Base-by-base conservation (phyloP, 2,797 vertebrate species). In the Urosaurus nigricauda region DNA sequence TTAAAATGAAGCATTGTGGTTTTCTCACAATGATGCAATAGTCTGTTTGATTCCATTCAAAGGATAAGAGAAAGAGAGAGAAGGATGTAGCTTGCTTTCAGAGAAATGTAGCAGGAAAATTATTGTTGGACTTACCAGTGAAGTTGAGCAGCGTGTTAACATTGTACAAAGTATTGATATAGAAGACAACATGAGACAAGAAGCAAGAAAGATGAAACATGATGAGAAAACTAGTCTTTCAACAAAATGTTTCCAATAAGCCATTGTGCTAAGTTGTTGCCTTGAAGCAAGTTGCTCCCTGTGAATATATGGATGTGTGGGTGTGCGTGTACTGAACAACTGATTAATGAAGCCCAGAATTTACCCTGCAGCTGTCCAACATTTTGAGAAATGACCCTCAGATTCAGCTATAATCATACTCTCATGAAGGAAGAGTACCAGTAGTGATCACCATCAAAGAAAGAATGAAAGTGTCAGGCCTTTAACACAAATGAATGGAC, bases 311-410 rank as follows among this genome's bases (percentile, higher is more conserved):
- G 0, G 0, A 37, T 86, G 51, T 40, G 60, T 51, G 40, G 19
- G 90, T 79, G 89, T 84, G 11, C 79, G 43, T 87, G 40, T 87
- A 92, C 37, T 40, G 87, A 91, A 58, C 14, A 19, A 53, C 37
- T 51, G 79, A 35, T 58, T 89, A 51, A 88, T 88, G 53, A 89
- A 51, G 17, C 2, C 75, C 84, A 19, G 51, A 47, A 83, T 87
- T 35, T 56, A 80, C 37, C 2, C 37, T 58, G 79, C 3, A 21
- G 47, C 11, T 0, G 65, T 17, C 83, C 32, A 90, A 63, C 7
- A 87, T 89, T 63, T 53, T 35, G 43, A 88, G 68, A 16, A 91
- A 85, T 40, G 84, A 77, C 78, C 47, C n/a, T 5, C 32, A 84
- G 68, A 83, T 53, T 29, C 26, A 78, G n/a, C 12, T 58, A 91